phyloP scores from a whole-genome alignment of 2,888 invertebrate species.

The Diabrotica balteata region DNA sequence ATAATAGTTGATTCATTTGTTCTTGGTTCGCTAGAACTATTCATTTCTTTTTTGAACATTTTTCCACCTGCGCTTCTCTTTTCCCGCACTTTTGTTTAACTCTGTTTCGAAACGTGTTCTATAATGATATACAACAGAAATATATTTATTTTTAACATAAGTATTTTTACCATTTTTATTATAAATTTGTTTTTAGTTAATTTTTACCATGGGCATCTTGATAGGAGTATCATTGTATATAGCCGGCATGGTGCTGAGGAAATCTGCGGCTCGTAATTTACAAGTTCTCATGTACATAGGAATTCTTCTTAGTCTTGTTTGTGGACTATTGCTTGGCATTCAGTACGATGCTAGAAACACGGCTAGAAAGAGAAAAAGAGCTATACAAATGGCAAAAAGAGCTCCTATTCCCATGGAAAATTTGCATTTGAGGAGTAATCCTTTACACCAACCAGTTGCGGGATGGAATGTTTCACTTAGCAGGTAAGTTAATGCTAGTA shows the following conservation, averaged over 20 bases:
- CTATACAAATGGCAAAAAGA: slow-evolving; percentile 50
- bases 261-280: slow-evolving; percentile 70
- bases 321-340: slow-evolving; percentile 68
- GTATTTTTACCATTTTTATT: neutral
- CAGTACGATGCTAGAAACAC: slow-evolving; percentile 66
- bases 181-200: slow-evolving; percentile 60
- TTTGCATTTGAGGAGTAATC: slow-evolving; percentile 44
- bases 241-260: slow-evolving; percentile 69
- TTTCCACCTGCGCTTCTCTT: too few species aligned
- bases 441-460: slow-evolving; percentile 38
- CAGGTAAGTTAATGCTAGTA: slow-evolving; percentile 34
- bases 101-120: too few species aligned
- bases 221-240: slow-evolving; percentile 72
- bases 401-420: slow-evolving; percentile 54
- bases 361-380: slow-evolving; percentile 51
- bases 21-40: too few species aligned
- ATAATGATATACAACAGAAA: neutral
- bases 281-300: slow-evolving; percentile 73
- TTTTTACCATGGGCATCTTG: slow-evolving; percentile 72
- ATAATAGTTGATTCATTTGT: too few species aligned
- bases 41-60: too few species aligned
- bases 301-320: slow-evolving; percentile 68
- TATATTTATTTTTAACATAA: neutral
- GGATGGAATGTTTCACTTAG: slow-evolving; percentile 36
- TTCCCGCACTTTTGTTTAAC: too few species aligned